Evolutionary conservation across 2,888 invertebrate species (phyloP), one percentile per base, ranked within the genome.

Genomic region (Melipona bicolor): DNA sequence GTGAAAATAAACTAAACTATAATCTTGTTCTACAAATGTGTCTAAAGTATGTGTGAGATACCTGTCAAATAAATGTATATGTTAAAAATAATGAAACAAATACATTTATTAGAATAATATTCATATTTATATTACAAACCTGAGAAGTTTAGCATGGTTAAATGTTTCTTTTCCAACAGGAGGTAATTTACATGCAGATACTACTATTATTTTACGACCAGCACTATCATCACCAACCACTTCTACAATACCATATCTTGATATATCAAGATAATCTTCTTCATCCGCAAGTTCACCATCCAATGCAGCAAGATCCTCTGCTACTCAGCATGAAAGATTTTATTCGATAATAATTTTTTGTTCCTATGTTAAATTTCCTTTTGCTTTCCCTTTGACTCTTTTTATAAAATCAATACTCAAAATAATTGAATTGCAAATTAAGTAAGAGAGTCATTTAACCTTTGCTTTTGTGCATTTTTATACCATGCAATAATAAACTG

Each of bases 21-120:
- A 99, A 95, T 99, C 99, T 95, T 98, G 98, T 94, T 99, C 99
- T 83, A 99, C 99, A 94, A 98, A 99, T 94, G 98, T 98, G 95
- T 99, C 99, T 94, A 99, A 95, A 71, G 99, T 99, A 94, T 97
- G 97, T 95, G 97, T 98, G 90, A 99, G 96, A 95, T 98, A 99
- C 94, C 99, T 99, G 92, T 59, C 95, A 95, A 88, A 84, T 87
- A 87, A 85, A 79, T 79, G 69, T 5, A 49, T 49, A 27, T 5
- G n/a, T 64, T 77, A 62, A 50, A 59, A 54, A 52, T n/a, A 17
- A 59, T 43, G 2, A 15, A 24, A 61, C 56, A 36, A 67, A 59
- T 27, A 50, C 27, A 54, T 61, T 49, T 77, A 74, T 74, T 67
- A 36, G 32, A 32, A 32, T 11, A 50, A 77, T 49, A 59, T 61